Evolutionary conservation across 92 coral and sea anemone species (phyloP).

Genomic region (Montipora capitata): DNA sequence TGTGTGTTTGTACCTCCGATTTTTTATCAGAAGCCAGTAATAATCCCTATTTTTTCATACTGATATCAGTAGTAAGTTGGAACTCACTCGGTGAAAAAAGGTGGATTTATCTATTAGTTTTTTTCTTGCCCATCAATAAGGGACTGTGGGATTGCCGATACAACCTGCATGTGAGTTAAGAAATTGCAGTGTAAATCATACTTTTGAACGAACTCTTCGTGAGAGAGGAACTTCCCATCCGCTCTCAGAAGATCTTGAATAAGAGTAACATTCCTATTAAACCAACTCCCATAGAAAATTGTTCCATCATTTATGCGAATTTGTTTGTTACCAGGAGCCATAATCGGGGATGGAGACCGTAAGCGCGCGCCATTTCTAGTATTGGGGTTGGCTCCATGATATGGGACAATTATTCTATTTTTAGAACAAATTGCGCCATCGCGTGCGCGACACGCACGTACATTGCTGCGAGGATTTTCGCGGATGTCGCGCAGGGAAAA

Average conservation of each 20-base stretch:
- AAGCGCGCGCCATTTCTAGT: no score
- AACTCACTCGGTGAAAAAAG: background rate
- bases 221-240: background rate
- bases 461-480: no score
- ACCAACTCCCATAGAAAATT: conserved; percentile 10
- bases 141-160: background rate
- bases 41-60: conserved; percentile 2
- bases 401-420: no score
- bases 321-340: no score
- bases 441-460: no score
- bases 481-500: no score
- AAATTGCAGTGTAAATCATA: background rate
- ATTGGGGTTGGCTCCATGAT: no score
- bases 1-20: background rate
- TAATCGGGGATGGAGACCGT: no score
- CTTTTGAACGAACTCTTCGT: conserved; percentile 1
- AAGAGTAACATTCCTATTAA: conserved; percentile 1
- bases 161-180: conserved; percentile 2
- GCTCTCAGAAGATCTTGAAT: conserved; percentile 8
- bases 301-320: background rate
- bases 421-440: no score
- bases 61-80: background rate
- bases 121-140: background rate
- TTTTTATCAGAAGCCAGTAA: conserved; percentile 7
- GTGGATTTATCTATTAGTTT: background rate